Percentiles rank a stretch among this genome's conserved stretches.
Evolutionary conservation across 1,140 invertebrate species (phyloP).

Genomic region (Diabrotica undecimpunctata): DNA sequence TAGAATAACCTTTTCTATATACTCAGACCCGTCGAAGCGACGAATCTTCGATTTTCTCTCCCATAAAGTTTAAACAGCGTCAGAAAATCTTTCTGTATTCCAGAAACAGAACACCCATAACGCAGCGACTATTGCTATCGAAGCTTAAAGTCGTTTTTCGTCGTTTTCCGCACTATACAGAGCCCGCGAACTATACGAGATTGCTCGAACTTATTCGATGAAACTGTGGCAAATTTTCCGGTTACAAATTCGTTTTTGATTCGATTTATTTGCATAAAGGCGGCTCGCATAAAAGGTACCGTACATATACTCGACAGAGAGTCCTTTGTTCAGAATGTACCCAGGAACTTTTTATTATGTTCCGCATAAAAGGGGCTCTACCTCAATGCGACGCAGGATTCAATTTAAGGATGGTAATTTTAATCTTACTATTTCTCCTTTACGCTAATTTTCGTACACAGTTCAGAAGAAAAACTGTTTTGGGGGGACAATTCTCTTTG

Average conservation of each 20-base stretch:
- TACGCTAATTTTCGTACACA: conserved; percentile 17
- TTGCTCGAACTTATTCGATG: conserved; percentile 1
- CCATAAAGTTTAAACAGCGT: too few species aligned
- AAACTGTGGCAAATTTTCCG: conserved; percentile 4
- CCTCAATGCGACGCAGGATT: conserved; percentile 15
- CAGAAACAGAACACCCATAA: too few species aligned
- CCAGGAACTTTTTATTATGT: conserved; percentile 11
- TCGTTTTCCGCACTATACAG: neutral
- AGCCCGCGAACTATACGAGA: neutral
- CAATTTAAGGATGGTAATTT: conserved; percentile 17
- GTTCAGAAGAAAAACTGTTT: conserved; percentile 5
- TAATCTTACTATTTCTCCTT: conserved; percentile 14
- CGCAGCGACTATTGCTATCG: too few species aligned
- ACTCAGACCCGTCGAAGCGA: too few species aligned
- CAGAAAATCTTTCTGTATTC: too few species aligned
- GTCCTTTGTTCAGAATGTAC: conserved; percentile 10
- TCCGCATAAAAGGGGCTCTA: conserved; percentile 4
- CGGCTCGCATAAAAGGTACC: neutral
- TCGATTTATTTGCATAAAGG: conserved; percentile 11
- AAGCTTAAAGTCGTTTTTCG: neutral
- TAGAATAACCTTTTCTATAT: too few species aligned
- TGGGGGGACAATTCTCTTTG: neutral
- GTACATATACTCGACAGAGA: conserved; percentile 5
- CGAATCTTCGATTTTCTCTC: too few species aligned
- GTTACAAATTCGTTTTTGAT: conserved; percentile 12